Conservation (phyloP, 1,140 invertebrate species). For the Pinna nobilis region DNA sequence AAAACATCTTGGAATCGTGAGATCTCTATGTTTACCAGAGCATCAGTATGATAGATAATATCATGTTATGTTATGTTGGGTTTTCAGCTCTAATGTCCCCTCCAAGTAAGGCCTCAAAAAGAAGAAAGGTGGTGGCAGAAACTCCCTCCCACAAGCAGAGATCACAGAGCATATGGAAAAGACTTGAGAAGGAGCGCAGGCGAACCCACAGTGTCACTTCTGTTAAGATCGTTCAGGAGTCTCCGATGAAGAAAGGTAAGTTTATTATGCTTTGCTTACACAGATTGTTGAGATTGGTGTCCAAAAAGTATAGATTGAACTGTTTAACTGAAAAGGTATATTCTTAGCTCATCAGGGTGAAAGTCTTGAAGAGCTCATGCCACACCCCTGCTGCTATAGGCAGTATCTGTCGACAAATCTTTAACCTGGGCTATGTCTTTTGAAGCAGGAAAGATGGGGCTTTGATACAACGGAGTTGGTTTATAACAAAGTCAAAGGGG, state of each 20-base stretch:
- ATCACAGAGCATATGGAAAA: conserved; percentile 31
- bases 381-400: background rate
- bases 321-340: background rate
- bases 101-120: conserved; percentile 26
- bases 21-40: background rate
- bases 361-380: too few species aligned
- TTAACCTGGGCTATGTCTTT: too few species aligned
- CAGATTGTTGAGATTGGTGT: background rate
- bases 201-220: conserved; percentile 14
- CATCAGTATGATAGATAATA: background rate
- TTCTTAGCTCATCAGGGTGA: background rate
- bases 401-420: too few species aligned
- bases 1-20: background rate
- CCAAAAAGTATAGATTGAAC: background rate
- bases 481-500: too few species aligned
- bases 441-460: background rate
- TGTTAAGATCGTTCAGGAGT: conserved; percentile 55
- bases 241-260: conserved; percentile 53
- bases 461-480: too few species aligned
- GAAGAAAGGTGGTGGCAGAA: conserved; percentile 50
- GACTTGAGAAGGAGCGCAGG: conserved; percentile 40
- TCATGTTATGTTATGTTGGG: background rate
- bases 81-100: conserved; percentile 37
- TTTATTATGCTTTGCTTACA: too few species aligned
- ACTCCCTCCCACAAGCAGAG: conserved; percentile 61